Percentiles rank a stretch among this genome's conserved stretches.
phyloP scores from a whole-genome alignment of 2,113 vertebrate genomes.

The Fukomys damarensis region DNA sequence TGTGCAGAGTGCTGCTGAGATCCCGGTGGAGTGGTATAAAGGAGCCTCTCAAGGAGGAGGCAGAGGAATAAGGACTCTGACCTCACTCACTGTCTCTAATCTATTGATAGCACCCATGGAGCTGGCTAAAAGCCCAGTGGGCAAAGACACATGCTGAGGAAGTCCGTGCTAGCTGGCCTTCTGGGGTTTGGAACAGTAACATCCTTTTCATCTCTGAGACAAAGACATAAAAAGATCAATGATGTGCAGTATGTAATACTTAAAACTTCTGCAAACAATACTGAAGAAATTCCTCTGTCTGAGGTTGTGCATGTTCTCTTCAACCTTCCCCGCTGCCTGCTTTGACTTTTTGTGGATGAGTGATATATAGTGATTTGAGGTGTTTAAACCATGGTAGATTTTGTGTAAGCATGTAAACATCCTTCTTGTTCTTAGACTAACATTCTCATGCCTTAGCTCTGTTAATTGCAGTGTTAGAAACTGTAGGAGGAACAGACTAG shows the following conservation, averaged over 20 bases:
- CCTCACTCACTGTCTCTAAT: not conserved
- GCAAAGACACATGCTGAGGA: not conserved
- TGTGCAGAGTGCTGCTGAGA: not conserved
- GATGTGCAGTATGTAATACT: not conserved
- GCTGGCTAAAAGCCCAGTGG: not conserved
- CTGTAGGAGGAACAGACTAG: not conserved
- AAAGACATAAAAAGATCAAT: not conserved
- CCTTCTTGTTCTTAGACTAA: not conserved
- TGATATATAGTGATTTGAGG: not conserved
- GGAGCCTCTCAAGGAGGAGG: too few relatives aligned
- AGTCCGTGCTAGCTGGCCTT: not conserved
- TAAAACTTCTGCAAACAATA: not conserved
- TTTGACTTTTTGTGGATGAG: not conserved
- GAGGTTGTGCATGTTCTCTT: not conserved
- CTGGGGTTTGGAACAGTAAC: not conserved
- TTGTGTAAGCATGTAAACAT: not conserved
- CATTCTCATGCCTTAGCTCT: not conserved
- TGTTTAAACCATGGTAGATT: not conserved
- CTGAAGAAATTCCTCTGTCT: not conserved
- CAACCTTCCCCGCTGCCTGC: too few relatives aligned
- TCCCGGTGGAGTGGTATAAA: not conserved
- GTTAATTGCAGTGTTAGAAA: not conserved
- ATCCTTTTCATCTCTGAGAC: not conserved
- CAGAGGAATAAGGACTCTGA: not conserved
- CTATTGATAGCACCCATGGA: not conserved